Percentiles rank a stretch among this genome's conserved stretches.
Conservation (phyloP, 2,888 invertebrate species). For the Bruchidius siliquastri region DNA sequence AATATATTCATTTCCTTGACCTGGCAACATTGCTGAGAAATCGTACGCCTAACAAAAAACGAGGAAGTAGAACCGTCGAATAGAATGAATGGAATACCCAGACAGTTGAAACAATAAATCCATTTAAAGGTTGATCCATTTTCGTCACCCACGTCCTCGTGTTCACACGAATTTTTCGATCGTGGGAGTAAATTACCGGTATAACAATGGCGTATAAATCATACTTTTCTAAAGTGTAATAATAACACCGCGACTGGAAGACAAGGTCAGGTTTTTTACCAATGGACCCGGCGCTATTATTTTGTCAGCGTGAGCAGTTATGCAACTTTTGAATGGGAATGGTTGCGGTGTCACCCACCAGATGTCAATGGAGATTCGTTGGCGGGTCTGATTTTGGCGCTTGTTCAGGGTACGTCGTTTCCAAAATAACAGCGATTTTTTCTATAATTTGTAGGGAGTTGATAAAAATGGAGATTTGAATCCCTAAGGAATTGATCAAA, state of each 20-base stretch:
- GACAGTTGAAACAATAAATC: constrained; percentile 3
- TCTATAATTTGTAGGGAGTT: no score
- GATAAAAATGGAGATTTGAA: no score
- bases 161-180: not conserved
- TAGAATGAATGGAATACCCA: not conserved
- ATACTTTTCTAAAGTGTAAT: not conserved
- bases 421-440: no score
- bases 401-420: no score
- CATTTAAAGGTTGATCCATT: constrained; percentile 22
- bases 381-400: no score
- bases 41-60: not conserved
- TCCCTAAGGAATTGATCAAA: no score
- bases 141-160: constrained; percentile 17
- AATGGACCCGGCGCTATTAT: not conserved
- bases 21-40: no score
- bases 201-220: not conserved
- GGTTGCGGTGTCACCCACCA: not conserved
- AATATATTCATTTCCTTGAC: no score
- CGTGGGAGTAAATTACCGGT: not conserved
- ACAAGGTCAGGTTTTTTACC: not conserved
- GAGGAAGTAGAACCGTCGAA: not conserved
- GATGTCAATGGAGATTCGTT: not conserved
- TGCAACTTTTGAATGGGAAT: not conserved
- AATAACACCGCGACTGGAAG: not conserved
- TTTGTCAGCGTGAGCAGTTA: not conserved